Base-by-base conservation (phyloP, 2,113 vertebrate genomes). In the Gasterosteus aculeatus region DNA sequence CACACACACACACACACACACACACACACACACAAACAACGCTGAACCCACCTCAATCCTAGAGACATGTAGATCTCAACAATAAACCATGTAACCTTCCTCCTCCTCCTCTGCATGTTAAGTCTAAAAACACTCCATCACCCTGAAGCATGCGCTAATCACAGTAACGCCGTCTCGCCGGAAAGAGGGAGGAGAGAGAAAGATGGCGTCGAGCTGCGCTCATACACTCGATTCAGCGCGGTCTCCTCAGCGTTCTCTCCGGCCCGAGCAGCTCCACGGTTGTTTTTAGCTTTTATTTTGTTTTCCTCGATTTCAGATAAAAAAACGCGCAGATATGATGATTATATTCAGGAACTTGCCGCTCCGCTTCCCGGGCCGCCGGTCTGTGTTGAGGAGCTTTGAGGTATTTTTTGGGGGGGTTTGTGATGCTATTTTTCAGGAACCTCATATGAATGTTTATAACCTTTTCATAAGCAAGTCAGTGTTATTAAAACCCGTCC, bases 401-500 rank as follows among this genome's bases (percentile, higher is more conserved):
- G 79, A 86, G 83, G 89, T 81, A 74, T 89, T 88, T 88, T 59
- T 54, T 33, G 33, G 33, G 35, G 10, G 75, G 73, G 63, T 71
- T 83, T 81, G 66, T 31, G 12, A 69, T 7, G 84, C 84, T 84
- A 80, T 84, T 86, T 90, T 90, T 81, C 73, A 81, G 68, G 82
- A 87, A 71, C 81, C 82, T 80, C 87, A 72, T 85, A 84, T 85
- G 87, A 93, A 92, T 92, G 90, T 92, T 92, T 89, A 77, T 91
- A 87, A 88, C 82, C 82, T 89, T 66, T 89, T 92, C 82, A 89
- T 86, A 86, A 88, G 78, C 76, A 85, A 90, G 82, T 88, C 86
- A 89, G 88, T 92, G 86, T 92, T 92, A 91, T 82, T 88, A 86
- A 81, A 85, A 72, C 57, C 73, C 58, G 69, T 81, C 39, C 44